Percentiles rank a stretch among this genome's conserved stretches.
phyloP scores from a whole-genome alignment of 1,140 invertebrate genomes.

The Trachymyrmex septentrionalis region DNA sequence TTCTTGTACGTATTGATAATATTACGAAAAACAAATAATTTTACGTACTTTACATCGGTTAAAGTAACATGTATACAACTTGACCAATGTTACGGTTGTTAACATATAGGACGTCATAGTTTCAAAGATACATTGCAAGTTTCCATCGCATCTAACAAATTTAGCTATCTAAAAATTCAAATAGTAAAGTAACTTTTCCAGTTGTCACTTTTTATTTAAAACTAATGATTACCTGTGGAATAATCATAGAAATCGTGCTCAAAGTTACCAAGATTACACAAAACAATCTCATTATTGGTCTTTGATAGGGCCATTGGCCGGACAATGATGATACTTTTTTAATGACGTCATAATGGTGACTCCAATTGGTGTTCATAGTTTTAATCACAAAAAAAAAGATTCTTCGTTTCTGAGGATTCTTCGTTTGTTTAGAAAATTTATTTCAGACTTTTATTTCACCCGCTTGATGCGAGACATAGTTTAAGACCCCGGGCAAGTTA shows the following conservation, averaged over 20 bases:
- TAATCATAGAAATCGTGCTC: conserved; percentile 24
- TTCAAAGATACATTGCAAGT: conserved; percentile 20
- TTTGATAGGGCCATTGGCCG: conserved; percentile 29
- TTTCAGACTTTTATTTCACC: neutral
- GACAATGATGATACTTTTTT: conserved; percentile 18
- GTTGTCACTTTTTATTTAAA: neutral
- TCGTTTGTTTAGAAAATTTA: neutral
- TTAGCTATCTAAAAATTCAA: conserved; percentile 18
- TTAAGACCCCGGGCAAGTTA: neutral
- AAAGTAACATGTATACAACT: conserved; percentile 34
- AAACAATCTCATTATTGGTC: neutral
- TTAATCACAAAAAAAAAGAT: neutral
- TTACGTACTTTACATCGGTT: conserved; percentile 18
- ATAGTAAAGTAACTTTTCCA: neutral
- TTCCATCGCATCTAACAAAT: conserved; percentile 4
- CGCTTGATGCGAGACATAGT: neutral
- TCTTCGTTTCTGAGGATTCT: too few relatives aligned
- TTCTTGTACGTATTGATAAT: too few relatives aligned
- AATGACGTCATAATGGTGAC: neutral
- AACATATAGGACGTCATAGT: conserved; percentile 24
- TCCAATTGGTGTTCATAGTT: neutral
- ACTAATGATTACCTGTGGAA: conserved; percentile 11
- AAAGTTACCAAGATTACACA: conserved; percentile 1
- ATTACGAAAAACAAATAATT: neutral
- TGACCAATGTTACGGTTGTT: conserved; percentile 14